These are phyloP conservation scores for Dynastes grantii DNA, from an alignment of 2,888 invertebrate genomes.

Conservation along the genomic window DNA sequence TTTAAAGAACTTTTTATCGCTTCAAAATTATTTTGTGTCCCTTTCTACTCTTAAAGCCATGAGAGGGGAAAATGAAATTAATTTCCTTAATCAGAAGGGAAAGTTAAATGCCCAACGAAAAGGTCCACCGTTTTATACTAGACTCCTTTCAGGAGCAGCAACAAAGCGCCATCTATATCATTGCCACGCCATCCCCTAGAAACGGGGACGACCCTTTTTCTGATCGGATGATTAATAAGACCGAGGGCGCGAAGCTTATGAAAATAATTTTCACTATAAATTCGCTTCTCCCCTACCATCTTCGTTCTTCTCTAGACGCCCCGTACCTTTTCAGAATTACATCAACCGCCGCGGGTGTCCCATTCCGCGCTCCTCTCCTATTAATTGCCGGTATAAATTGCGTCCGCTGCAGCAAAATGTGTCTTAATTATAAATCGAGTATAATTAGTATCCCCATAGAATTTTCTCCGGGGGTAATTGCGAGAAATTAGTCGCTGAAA, in stretches of 20 bases:
- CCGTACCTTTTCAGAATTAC: conserved; percentile 3
- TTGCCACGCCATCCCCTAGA: background rate
- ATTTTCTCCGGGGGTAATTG: conserved; percentile 37
- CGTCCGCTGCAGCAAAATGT: conserved; percentile 23
- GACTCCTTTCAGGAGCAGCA: conserved; percentile 2
- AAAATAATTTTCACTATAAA: conserved; percentile 48
- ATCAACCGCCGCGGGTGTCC: background rate
- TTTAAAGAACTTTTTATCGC: background rate
- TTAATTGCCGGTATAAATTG: conserved; percentile 44
- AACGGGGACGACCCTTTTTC: conserved; percentile 10
- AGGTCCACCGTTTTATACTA: conserved; percentile 12
- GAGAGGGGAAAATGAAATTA: conserved; percentile 23
- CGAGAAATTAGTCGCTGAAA: conserved; percentile 27
- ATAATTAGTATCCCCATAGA: conserved; percentile 45
- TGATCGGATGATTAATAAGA: conserved; percentile 41
- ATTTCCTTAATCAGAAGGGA: conserved; percentile 31
- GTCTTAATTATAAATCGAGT: conserved; percentile 46
- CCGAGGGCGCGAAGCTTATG: conserved; percentile 33
- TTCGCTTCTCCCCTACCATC: conserved; percentile 7
- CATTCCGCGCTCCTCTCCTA: conserved; percentile 3
- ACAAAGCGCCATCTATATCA: conserved; percentile 13
- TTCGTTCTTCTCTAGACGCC: background rate
- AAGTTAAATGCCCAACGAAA: conserved; percentile 21
- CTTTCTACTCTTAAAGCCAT: background rate
- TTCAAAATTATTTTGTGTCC: background rate